Conservation (phyloP, 2,797 vertebrate genomes). For the Pyrrhura leucotis region DNA sequence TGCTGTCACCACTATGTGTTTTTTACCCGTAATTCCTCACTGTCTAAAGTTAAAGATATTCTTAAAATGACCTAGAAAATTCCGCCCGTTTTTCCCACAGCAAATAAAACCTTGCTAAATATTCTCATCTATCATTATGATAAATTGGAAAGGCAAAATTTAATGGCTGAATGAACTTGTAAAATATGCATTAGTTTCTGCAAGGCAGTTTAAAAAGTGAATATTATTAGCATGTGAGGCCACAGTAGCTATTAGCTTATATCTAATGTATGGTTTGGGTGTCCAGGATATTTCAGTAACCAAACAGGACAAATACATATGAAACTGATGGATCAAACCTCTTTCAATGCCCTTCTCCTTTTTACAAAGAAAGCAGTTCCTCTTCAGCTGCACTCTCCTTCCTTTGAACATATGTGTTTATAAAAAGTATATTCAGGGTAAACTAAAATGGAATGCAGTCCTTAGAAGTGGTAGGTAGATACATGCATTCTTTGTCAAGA, state of each 20-base stretch:
- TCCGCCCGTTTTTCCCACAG: constrained; percentile 29
- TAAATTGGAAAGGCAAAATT: constrained; percentile 9
- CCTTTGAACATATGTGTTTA: not conserved
- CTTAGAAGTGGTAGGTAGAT: not conserved
- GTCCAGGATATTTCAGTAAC: not conserved
- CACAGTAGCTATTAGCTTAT: not conserved
- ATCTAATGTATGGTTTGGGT: not conserved
- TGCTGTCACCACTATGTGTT: constrained; percentile 8
- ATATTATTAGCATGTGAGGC: not conserved
- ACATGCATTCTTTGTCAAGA: not conserved
- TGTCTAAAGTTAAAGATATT: constrained; percentile 49
- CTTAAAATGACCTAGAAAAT: constrained; percentile 68
- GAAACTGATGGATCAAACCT: not conserved
- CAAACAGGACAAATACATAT: accelerated
- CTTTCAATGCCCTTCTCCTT: not conserved
- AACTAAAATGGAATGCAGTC: not conserved
- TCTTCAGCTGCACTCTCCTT: not conserved
- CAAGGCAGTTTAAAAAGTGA: not conserved
- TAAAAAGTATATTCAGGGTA: not conserved
- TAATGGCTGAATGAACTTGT: not conserved
- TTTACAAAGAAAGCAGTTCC: not conserved
- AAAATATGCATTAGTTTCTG: constrained; percentile 30
- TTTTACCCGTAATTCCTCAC: constrained; percentile 22
- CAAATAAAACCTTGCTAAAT: constrained; percentile 48
- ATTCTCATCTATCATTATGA: not conserved